Percentiles rank a stretch among this genome's conserved stretches.
Evolutionary conservation across 1,140 invertebrate genomes (phyloP).

Genomic region (Rhopalosiphum maidis): DNA sequence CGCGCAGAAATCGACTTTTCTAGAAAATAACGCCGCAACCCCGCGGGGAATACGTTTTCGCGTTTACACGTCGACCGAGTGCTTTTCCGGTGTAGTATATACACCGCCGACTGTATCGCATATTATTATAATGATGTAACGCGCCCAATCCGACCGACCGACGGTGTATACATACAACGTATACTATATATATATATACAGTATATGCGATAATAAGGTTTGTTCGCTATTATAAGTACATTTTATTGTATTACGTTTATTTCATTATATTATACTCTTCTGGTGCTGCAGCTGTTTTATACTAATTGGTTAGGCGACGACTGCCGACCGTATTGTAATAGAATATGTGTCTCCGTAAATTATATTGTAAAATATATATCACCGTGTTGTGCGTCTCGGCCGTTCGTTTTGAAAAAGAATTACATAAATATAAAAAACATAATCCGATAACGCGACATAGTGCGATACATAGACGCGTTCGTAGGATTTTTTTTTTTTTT

Average conservation of each 20-base stretch:
- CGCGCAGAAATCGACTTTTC: background rate
- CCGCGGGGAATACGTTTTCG: constrained; percentile 38
- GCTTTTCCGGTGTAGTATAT: background rate
- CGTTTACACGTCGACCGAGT: background rate
- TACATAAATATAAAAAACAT: constrained; percentile 10
- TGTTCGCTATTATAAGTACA: background rate
- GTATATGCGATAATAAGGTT: background rate
- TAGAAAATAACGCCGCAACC: background rate
- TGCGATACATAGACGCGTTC: no score
- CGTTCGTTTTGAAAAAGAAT: background rate
- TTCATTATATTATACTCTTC: background rate
- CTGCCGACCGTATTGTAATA: no score
- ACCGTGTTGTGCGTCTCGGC: background rate
- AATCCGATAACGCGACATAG: background rate
- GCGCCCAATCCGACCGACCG: background rate
- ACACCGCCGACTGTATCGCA: background rate
- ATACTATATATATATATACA: no score
- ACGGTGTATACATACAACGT: background rate
- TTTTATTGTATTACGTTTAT: background rate
- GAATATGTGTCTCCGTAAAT: no score
- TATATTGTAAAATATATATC: background rate
- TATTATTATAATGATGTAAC: background rate
- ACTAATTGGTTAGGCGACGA: background rate
- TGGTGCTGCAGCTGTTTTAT: background rate
- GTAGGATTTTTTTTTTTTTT: no score